phyloP scores from a whole-genome alignment of 2,113 vertebrate genomes.

The Larimichthys polyactis region DNA sequence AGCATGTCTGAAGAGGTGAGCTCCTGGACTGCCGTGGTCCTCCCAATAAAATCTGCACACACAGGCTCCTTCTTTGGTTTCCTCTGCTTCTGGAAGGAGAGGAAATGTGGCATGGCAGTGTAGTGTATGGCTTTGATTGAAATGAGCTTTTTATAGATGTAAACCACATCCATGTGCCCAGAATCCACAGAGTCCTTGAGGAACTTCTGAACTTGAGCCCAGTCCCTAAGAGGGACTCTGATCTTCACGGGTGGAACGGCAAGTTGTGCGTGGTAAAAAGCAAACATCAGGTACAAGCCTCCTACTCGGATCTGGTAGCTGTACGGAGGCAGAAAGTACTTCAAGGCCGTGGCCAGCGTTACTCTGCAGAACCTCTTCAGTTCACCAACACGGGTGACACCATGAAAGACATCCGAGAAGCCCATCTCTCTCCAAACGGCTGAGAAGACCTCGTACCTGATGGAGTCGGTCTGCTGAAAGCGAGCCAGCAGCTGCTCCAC shows the following conservation, averaged over 20 bases:
- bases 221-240: slow-evolving; percentile 89
- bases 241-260: slow-evolving; percentile 90
- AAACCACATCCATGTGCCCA: slow-evolving; percentile 90
- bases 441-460: slow-evolving; percentile 90
- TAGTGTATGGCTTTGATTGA: slow-evolving; percentile 88
- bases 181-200: slow-evolving; percentile 84
- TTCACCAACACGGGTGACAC: slow-evolving; percentile 71
- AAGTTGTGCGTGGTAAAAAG: slow-evolving; percentile 88
- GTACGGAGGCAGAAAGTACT: slow-evolving; percentile 91
- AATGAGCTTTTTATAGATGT: slow-evolving; percentile 86
- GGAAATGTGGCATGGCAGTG: slow-evolving; percentile 88
- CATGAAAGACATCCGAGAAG: slow-evolving; percentile 88
- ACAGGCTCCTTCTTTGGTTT: slow-evolving; percentile 37
- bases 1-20: slow-evolving; percentile 65
- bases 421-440: slow-evolving; percentile 89
- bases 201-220: slow-evolving; percentile 87
- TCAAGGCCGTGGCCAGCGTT: slow-evolving; percentile 84
- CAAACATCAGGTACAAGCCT: slow-evolving; percentile 92
- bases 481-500: slow-evolving; percentile 90
- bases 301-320: slow-evolving; percentile 94
- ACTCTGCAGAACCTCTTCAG: slow-evolving; percentile 86
- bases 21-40: slow-evolving; percentile 49
- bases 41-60: slow-evolving; percentile 68
- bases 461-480: slow-evolving; percentile 88
- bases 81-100: slow-evolving; percentile 74